Base-by-base conservation (phyloP, 30 jellyfish, hydroid and myxozoan species). In the Sanderia malayensis region DNA sequence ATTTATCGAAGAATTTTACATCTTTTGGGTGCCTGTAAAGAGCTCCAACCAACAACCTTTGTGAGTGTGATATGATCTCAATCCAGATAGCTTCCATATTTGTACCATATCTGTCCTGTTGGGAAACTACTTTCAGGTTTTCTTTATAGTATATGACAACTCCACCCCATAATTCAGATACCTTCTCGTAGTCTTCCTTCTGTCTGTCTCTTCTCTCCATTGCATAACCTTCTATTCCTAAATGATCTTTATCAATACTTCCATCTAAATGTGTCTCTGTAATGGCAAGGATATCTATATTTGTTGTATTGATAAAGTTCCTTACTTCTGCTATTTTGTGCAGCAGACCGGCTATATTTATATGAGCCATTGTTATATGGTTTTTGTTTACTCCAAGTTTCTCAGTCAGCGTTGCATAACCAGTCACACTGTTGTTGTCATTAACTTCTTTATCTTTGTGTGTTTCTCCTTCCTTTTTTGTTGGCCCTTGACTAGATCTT, bases 41-140 rank as follows among this genome's bases (percentile, higher is more conserved):
- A 37, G 52, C 52, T 37, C 52, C 52, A 37, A 37, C 52, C 52
- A 37, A 37, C 52, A 37, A 37, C 52, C 52, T 37, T 37, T 37
- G 52, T 37, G 52, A 37, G 52, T 37, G 52, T 37, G 52, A 37
- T 37, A 37, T 37, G 52, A 37, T 37, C 52, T 37, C 52, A 37
- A 37, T 37, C 52, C 52, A 37, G 52, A 37, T 37, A 37, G 52
- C 52, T 37, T 37, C 52, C 52, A 37, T 13, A 13, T 37, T 37
- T 37, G 52, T 37, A 13, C 52, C 52, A 37, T 37, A 37, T 37
- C 52, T 37, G 6, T 37, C 52, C 52, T 37, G 52, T 37, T 37
- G 52, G 52, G 52, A 37, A 37, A 37, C 13, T 4, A 37, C 52
- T 37, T 37, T 37, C 52, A 37, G 13, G 52, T 37, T 37, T 13